A percentile compares a stretch with the other conserved stretches of the same genome.
These are phyloP conservation scores for Sebastolobus alascanus DNA, from an alignment of 2,797 vertebrate species.

Conservation along the genomic window DNA sequence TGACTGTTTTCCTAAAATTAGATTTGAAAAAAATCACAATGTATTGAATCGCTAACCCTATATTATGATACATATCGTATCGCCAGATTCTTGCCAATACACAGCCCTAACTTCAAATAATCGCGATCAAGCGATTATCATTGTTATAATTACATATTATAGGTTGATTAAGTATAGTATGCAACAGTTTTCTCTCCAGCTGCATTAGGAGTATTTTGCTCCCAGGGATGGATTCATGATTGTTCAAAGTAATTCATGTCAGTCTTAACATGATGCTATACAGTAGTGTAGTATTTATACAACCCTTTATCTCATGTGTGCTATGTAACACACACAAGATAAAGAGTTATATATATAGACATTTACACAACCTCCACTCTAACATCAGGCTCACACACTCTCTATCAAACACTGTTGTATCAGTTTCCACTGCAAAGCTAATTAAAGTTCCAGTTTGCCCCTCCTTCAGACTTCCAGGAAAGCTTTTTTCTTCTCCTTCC, in stretches of 20 bases:
- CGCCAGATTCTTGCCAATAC: too few species aligned
- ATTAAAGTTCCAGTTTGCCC: slow-evolving; percentile 15
- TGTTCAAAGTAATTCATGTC: too few species aligned
- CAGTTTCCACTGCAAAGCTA: slow-evolving; percentile 38
- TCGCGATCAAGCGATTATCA: not conserved
- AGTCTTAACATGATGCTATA: not conserved
- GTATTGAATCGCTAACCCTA: too few species aligned
- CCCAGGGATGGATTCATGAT: too few species aligned
- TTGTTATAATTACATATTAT: not conserved
- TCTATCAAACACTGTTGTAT: slow-evolving; percentile 1
- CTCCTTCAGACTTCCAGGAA: slow-evolving; percentile 42
- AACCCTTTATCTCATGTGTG: not conserved
- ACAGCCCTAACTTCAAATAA: not conserved
- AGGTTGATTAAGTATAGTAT: too few species aligned
- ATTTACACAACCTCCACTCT: not conserved
- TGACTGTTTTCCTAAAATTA: too few species aligned
- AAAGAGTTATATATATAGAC: slow-evolving; percentile 21
- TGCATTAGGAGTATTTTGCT: not conserved
- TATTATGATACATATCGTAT: too few species aligned
- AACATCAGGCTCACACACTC: not conserved
- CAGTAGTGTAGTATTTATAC: too few species aligned
- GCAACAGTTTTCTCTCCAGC: too few species aligned
- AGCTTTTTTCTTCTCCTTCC: not conserved
- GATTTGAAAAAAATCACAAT: too few species aligned
- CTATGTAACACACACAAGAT: slow-evolving; percentile 6